Conservation (phyloP, 2,113 vertebrate species). For the Gulo gulo region DNA sequence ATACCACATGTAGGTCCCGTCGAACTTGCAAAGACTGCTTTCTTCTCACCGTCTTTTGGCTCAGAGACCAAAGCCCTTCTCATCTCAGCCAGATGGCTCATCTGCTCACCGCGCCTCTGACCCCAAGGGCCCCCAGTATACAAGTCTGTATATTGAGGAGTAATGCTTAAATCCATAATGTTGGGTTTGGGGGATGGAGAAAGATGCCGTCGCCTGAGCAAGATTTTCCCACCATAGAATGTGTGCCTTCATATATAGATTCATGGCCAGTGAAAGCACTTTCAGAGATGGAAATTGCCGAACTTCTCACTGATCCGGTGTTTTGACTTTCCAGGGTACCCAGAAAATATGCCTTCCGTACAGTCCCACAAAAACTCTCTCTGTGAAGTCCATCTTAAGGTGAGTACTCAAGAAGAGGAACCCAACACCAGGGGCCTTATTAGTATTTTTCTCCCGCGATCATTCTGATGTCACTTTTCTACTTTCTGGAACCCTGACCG, state of each 20-base stretch:
- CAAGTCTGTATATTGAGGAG: neutral
- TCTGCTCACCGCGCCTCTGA: neutral
- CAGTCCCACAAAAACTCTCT: constrained; percentile 98
- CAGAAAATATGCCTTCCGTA: constrained; percentile 99
- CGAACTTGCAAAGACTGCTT: neutral
- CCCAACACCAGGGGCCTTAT: neutral
- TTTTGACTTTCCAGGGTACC: constrained; percentile 88
- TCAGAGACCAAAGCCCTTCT: neutral
- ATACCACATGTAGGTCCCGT: neutral
- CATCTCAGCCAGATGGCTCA: neutral
- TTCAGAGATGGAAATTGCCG: neutral
- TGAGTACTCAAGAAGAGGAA: constrained; percentile 75
- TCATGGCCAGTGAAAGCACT: neutral
- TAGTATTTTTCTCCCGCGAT: neutral
- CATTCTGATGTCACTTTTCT: neutral
- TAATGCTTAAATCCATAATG: neutral
- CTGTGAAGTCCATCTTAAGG: constrained; percentile 99
- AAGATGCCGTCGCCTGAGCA: neutral
- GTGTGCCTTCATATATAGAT: neutral
- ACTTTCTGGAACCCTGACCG: neutral
- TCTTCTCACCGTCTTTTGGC: neutral
- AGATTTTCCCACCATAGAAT: neutral
- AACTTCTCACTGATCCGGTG: neutral
- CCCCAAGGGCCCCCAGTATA: rapidly evolving
- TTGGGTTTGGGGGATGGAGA: rapidly evolving